Evolutionary conservation across 2,888 invertebrate genomes (phyloP).

Genomic region (Penaeus monodon): DNA sequence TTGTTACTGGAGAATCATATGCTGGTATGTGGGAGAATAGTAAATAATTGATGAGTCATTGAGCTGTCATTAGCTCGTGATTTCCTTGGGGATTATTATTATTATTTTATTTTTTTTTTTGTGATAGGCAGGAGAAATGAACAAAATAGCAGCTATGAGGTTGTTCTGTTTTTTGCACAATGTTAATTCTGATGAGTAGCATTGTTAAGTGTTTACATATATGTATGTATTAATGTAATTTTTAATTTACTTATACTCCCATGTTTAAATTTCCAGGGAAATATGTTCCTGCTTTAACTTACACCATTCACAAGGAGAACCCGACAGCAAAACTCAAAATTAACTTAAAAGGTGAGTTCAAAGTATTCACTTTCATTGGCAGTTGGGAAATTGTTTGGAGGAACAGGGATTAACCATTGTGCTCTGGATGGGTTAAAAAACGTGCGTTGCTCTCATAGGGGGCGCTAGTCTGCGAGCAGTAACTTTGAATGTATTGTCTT

Average conservation of each 20-base stretch:
- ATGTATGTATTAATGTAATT: neutral
- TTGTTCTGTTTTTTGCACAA: too few species aligned
- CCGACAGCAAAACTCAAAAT: constrained; percentile 76
- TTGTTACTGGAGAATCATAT: constrained; percentile 90
- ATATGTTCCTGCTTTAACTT: constrained; percentile 82
- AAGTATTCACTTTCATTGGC: neutral
- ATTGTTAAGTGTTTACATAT: neutral
- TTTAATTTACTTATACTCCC: neutral
- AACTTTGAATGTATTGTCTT: too few species aligned
- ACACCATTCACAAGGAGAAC: constrained; percentile 80
- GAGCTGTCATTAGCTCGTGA: neutral
- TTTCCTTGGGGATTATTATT: neutral
- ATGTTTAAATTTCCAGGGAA: constrained; percentile 73
- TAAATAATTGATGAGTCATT: neutral
- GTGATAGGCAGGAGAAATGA: too few species aligned
- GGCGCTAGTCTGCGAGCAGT: too few species aligned
- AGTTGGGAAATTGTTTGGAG: neutral
- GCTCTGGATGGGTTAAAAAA: too few species aligned
- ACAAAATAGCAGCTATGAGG: too few species aligned
- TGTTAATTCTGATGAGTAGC: too few species aligned
- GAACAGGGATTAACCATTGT: too few species aligned
- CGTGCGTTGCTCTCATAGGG: too few species aligned
- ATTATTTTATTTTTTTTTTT: too few species aligned
- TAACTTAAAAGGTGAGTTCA: constrained; percentile 74
- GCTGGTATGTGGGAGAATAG: constrained; percentile 75